Conservation (phyloP, 2,113 vertebrate genomes). For the Paratilapia polleni region DNA sequence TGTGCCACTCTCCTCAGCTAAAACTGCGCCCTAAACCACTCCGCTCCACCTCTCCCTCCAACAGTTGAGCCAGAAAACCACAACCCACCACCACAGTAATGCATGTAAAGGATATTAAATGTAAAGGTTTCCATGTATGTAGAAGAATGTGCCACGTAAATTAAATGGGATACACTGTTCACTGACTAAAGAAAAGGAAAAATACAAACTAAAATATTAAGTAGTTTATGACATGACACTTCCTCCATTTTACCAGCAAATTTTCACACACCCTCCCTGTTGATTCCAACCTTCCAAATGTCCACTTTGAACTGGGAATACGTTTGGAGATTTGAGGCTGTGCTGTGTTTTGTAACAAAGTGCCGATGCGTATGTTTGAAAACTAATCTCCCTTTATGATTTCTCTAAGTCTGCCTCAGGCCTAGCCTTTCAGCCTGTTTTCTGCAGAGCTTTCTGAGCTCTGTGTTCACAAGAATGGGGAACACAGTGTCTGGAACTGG, state of each 20-base stretch:
- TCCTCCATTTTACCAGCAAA: not conserved
- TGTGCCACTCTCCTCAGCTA: too few relatives aligned
- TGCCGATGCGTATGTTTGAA: not conserved
- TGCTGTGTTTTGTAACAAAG: conserved; percentile 14
- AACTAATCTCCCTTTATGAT: conserved; percentile 16
- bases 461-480: conserved; percentile 58
- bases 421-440: conserved; percentile 39
- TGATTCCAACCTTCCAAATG: not conserved
- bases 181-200: not conserved
- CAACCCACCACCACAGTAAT: not conserved
- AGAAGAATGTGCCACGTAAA: not conserved
- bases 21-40: too few relatives aligned
- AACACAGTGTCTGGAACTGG: conserved; percentile 69
- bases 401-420: not conserved
- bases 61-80: too few relatives aligned
- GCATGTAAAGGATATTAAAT: not conserved
- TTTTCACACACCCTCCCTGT: not conserved
- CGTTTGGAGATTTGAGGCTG: not conserved
- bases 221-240: not conserved
- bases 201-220: not conserved
- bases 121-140: not conserved
- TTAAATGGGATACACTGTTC: rapidly evolving
- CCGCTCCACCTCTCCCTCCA: too few relatives aligned
- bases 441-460: conserved; percentile 35
- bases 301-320: rapidly evolving